Conservation (phyloP, 2,888 invertebrate species). For the Ctenicera cuprea region DNA sequence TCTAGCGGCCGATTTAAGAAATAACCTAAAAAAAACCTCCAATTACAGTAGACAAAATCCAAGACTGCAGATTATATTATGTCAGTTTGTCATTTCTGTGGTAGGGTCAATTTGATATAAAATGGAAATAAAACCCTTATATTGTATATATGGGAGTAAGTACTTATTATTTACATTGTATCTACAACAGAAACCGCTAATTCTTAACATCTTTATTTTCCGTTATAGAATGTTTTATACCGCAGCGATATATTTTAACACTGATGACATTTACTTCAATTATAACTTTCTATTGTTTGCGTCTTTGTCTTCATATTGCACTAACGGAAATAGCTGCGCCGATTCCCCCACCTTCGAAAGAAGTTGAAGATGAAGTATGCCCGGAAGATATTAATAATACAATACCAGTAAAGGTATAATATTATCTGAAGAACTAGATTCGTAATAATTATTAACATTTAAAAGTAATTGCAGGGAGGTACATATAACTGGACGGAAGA, state of each 20-base stretch:
- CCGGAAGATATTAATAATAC: not conserved
- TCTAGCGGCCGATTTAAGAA: too few relatives aligned
- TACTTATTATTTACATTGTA: not conserved
- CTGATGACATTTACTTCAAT: not conserved
- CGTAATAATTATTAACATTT: not conserved
- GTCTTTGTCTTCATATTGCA: slow-evolving; percentile 2
- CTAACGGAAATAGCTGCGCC: slow-evolving; percentile 19
- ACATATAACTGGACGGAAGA: slow-evolving; percentile 57
- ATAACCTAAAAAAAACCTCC: too few relatives aligned
- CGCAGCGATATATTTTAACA: slow-evolving; percentile 5
- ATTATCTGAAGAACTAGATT: not conserved
- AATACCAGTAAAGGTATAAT: not conserved
- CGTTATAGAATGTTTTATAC: slow-evolving; percentile 69
- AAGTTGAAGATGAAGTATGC: not conserved
- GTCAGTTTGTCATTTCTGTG: not conserved
- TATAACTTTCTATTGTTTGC: not conserved
- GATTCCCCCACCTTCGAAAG: not conserved
- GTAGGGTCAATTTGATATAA: not conserved
- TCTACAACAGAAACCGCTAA: not conserved
- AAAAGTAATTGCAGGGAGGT: slow-evolving; percentile 11
- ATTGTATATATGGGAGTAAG: not conserved
- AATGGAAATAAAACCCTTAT: not conserved
- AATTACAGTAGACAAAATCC: too few relatives aligned
- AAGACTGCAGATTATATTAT: too few relatives aligned
- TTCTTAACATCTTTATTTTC: not conserved